Conservation (phyloP, 2,113 vertebrate species). For the Mionectes macconnelli region DNA sequence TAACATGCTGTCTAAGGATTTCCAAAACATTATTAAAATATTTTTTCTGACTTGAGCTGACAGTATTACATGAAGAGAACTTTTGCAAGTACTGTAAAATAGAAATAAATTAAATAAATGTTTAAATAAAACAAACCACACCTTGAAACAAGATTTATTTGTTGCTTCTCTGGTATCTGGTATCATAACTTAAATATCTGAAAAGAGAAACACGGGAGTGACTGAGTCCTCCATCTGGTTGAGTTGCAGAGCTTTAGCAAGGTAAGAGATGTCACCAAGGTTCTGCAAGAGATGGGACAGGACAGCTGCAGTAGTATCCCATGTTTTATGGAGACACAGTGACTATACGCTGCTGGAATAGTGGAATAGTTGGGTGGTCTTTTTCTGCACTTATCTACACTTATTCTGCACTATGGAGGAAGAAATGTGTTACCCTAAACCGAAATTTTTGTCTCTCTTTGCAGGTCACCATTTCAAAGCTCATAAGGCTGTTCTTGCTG, state of each 20-base stretch:
- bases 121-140: not conserved
- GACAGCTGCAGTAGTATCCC: not conserved
- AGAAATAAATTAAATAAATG: no score
- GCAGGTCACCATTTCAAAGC: constrained; percentile 97
- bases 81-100: not conserved
- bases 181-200: not conserved
- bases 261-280: not conserved
- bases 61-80: not conserved
- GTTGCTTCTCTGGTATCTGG: not conserved
- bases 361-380: not conserved
- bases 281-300: not conserved
- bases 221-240: not conserved
- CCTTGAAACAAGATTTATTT: not conserved
- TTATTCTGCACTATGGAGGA: not conserved
- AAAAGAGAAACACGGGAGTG: not conserved
- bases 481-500: constrained; percentile 96
- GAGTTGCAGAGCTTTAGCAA: not conserved
- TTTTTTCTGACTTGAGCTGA: not conserved
- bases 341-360: not conserved
- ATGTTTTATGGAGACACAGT: not conserved
- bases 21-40: not conserved
- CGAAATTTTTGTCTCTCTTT: not conserved
- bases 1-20: not conserved
- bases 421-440: not conserved
- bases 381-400: not conserved